Evolutionary conservation across 2,888 invertebrate genomes (phyloP).

Genomic region (Bibio marci): DNA sequence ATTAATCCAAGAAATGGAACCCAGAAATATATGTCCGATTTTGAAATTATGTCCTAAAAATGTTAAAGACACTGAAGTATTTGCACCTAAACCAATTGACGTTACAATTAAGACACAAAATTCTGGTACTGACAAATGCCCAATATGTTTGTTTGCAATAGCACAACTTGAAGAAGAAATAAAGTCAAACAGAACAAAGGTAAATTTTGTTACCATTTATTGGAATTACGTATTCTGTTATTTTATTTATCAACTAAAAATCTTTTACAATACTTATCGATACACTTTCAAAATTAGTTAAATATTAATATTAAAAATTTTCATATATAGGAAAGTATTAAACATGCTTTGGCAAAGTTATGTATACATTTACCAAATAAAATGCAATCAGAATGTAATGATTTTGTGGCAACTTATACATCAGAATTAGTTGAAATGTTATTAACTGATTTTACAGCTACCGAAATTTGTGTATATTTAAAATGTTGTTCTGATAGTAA

Average conservation of each 20-base stretch:
- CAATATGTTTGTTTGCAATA: conserved; percentile 69
- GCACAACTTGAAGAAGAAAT: conserved; percentile 56
- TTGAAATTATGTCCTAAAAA: conserved; percentile 47
- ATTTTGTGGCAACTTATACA: conserved; percentile 61
- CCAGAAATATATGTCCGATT: conserved; percentile 40
- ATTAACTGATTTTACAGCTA: conserved; percentile 52
- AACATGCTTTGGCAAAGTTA: conserved; percentile 46
- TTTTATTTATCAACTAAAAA: too few relatives aligned
- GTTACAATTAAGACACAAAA: conserved; percentile 18
- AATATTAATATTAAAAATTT: conserved; percentile 1
- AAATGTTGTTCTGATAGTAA: conserved; percentile 45
- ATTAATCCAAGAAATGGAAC: conserved; percentile 42
- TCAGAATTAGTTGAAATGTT: conserved; percentile 62
- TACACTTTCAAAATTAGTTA: background rate
- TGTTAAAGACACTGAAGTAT: conserved; percentile 35
- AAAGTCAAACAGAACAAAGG: conserved; percentile 58
- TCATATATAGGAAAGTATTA: conserved; percentile 43
- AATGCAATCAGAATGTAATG: conserved; percentile 47
- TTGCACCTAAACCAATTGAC: conserved; percentile 21
- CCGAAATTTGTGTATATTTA: conserved; percentile 61
- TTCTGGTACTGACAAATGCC: conserved; percentile 51
- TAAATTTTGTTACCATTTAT: conserved; percentile 20
- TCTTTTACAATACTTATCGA: too few relatives aligned
- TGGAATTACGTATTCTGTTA: too few relatives aligned
- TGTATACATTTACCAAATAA: conserved; percentile 50